Conservation (phyloP, 2,797 vertebrate genomes). For the Eulemur albifrons region DNA sequence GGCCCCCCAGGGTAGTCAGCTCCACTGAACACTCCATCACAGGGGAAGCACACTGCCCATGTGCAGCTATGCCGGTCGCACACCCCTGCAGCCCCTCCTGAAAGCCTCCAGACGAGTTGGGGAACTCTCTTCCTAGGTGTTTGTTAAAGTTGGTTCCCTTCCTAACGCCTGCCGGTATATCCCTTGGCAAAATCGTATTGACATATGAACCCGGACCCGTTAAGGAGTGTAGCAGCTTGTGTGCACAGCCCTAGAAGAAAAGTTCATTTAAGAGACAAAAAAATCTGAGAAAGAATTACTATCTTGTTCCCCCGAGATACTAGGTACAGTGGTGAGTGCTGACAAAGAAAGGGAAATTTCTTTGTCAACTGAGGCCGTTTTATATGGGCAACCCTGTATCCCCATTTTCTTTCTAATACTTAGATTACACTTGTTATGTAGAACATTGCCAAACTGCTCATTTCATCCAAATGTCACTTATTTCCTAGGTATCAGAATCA, state of each 20-base stretch:
- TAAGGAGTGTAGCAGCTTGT: neutral
- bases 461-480: neutral
- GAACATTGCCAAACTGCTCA: neutral
- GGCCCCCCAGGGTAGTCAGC: neutral
- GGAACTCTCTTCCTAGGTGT: neutral
- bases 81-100: neutral
- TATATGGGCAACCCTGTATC: neutral
- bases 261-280: neutral
- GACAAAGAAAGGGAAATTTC: neutral
- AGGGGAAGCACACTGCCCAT: neutral
- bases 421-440: neutral
- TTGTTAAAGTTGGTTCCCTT: neutral
- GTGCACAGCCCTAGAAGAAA: neutral
- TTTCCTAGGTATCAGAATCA: neutral
- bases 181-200: neutral
- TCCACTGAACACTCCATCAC: neutral
- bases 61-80: neutral
- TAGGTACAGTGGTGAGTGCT: neutral
- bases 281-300: neutral
- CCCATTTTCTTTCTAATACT: conserved; percentile 26
- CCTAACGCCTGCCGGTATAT: neutral
- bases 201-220: neutral
- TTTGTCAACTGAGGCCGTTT: neutral
- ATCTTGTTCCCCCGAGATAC: neutral
- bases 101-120: neutral